Conservation (phyloP, 2,113 vertebrate species). For the Pachycephala philippinensis region DNA sequence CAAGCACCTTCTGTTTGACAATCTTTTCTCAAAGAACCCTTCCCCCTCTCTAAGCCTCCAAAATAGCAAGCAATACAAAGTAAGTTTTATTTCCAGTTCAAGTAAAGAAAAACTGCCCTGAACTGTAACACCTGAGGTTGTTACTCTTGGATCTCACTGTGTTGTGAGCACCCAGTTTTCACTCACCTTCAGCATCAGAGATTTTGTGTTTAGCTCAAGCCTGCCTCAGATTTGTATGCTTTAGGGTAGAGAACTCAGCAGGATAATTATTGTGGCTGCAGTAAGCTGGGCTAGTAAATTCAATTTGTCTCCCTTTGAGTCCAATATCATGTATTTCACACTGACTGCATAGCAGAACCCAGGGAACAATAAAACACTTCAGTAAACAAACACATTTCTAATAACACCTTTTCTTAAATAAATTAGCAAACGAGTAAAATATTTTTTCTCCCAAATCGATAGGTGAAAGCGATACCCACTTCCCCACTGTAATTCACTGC, state of each 20-base stretch:
- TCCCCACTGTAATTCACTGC: not conserved
- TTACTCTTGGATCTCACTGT: not conserved
- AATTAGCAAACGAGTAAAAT: not conserved
- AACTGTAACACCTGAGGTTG: not conserved
- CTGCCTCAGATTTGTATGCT: not conserved
- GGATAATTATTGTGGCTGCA: not conserved
- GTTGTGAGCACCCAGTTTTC: not conserved
- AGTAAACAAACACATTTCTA: not conserved
- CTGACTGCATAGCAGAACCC: not conserved
- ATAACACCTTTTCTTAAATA: not conserved
- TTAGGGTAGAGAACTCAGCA: not conserved
- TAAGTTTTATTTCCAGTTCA: not conserved
- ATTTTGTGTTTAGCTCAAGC: not conserved
- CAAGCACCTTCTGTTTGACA: not conserved
- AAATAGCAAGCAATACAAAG: not conserved
- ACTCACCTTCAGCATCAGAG: not conserved
- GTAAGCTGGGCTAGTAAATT: not conserved
- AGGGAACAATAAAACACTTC: not conserved
- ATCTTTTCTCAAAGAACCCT: not conserved
- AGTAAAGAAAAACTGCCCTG: not conserved
- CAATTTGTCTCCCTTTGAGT: not conserved
- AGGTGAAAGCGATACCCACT: not conserved
- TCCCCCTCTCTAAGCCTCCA: not conserved
- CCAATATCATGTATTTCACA: not conserved
- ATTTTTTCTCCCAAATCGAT: not conserved